Evolutionary conservation across 2,797 vertebrate genomes (phyloP), one percentile per base, ranked within the genome.

Genomic region (Setipinna tenuifilis): DNA sequence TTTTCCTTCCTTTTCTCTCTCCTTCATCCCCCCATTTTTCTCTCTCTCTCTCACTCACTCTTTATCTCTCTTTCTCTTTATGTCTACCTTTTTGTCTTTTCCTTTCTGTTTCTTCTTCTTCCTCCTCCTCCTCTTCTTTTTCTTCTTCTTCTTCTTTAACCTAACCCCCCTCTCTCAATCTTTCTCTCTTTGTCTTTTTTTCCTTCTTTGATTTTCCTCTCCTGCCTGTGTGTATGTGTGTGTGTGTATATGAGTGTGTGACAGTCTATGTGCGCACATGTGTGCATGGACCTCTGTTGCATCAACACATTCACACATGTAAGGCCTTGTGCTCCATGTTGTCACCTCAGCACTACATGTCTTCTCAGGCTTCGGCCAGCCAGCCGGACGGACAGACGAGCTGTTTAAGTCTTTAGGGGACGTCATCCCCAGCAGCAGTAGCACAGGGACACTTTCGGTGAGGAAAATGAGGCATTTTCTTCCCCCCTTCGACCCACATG

Each of bases 331-430:
- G 71, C 71, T 9, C 71, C 19, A 35, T 78, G 71, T 78, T 78
- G 71, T 78, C 71, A 44, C 71, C 35, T 44, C 71, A 44, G 31
- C 14, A 35, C 6, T 78, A 78, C 71, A 78, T 44, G 71, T 31
- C 71, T n/a, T 50, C 78, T 82, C 44, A 9, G n/a, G 84, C 78
- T 50, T 9, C 41, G 41, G 44, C 10, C 9, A 23, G 50, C 12
- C 6, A 35, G 17, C 12, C 10, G 12, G n/a, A n/a, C n/a, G n/a
- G n/a, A n/a, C n/a, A 6, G 65, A 7, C 50, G 12, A 82, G 6
- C 17, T 78, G 35, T 85, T 85, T 71, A 85, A 86, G 82, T 90
- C 85, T 59, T 88, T 19, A 44, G 46, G 21, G 7, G 16, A 78
- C 31, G 0, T 78, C 35, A 14, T 78, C 71, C 1, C 6, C 71